Evolutionary conservation across 2,888 invertebrate species (phyloP), one percentile per base, ranked within the genome.

Genomic region (Microplitis manilae): DNA sequence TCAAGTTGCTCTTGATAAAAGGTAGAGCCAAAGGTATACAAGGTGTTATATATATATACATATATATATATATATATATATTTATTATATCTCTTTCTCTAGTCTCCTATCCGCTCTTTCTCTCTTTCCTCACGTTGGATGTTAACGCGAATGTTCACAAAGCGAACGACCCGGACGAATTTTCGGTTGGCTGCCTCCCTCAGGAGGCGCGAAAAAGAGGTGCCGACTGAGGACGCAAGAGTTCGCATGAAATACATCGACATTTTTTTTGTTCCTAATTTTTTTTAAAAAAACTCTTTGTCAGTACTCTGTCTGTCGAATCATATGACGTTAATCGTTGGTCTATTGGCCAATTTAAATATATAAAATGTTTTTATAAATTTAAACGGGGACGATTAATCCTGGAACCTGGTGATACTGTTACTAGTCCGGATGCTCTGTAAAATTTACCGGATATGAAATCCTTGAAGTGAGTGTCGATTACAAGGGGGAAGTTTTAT

Each of bases 391-490:
- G 13, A 69, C 15, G 39, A 76, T 59, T 70, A 38, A 69, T 17
- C 30, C 41, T 70, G 70, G 50, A 70, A 50, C 1, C 50, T 30
- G 38, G 65, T 61, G 40, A 20, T 38, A 15, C 9, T 61, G 38
- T 30, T 30, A 30, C 50, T 68, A 13, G 38, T 67, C 73, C 62
- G 77, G 73, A 75, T 67, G 75, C 71, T 70, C 39, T 62, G 30
- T 61, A 41, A 50, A 17, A 60, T 41, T 73, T 41, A 76, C 73
- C 78, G 79, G 78, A 78, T 76, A 76, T 78, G 81, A 82, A 82
- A 79, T 82, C 82, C 76, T 80, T 81, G 76, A 82, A 82, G 82
- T 82, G 81, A 80, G 78, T 79, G 77, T 75, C 61, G 71, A 61
- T 69, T 68, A 71, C 62, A 68, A 77, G 70, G 75, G 78, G 77